Evolutionary conservation across 1,140 invertebrate species (phyloP), one percentile per base, ranked within the genome.

Genomic region (Pseudoatta argentina): DNA sequence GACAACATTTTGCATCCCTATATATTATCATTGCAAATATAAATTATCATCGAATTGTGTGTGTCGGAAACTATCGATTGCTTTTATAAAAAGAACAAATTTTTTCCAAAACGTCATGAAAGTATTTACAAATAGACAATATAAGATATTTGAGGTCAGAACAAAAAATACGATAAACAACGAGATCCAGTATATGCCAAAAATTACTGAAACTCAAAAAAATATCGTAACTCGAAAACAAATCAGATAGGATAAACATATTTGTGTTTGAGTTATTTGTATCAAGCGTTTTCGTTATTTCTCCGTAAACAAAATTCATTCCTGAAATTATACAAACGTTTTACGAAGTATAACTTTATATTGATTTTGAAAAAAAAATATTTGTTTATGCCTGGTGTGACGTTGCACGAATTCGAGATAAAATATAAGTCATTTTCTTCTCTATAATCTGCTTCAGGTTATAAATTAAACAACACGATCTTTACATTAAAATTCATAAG

Each of bases 401-500:
- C 61, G n/a, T 61, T 24, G 14, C 44, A 55, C 44, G 18, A 75
- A 75, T 83, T 61, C 16, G 73, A 75, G 44, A 83, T 83, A 83
- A 83, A 61, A 61, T 39, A 14, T 18, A 18, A 73, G 34, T 24
- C 16, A 39, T 30, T 24, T 73, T 0, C 34, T 71, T 72, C 24
- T 44, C 16, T 18, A 14, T 44, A 21, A 44, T 57, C 4, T 5
- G 55, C 44, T 61, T 48, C n/a, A n/a, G 10, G 55, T 63, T 63
- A 83, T 75, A 83, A 83, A 83, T 61, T 27, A 61, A 75, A 75
- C 44, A 61, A 75, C 44, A 61, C 69, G 69, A 18, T 8, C 55
- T 55, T 83, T 63, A 75, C 73, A 83, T 83, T 83, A 83, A 83
- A 73, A 83, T 83, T 55, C 79, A 75, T 83, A 75, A 75, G 69